Evolutionary conservation across 2,113 vertebrate genomes (phyloP), one percentile per base, ranked within the genome.

Genomic region (Ceuthmochares aereus): DNA sequence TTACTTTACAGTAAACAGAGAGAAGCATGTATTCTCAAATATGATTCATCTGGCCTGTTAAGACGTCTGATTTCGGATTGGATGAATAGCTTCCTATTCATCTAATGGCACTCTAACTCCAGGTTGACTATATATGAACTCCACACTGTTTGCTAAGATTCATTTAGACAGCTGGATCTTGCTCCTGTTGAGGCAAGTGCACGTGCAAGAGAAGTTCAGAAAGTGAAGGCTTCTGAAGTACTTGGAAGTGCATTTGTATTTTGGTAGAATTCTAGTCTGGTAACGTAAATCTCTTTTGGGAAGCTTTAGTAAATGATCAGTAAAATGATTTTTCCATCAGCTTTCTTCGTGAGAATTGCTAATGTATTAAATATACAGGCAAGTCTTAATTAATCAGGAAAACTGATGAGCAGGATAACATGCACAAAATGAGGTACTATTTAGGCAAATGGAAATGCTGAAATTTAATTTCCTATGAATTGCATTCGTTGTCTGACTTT

Each of bases 11-110:
- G n/a, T 58, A 77, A 90, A 63, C 16, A 42, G 55, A 88, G 63
- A 62, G 47, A 92, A 90, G 14, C 40, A 45, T 62, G 12, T 43
- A 54, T 12, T 80, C 82, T 79, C 63, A 88, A 63, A 73, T 87
- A 45, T 92, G 54, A 79, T 90, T 92, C 40, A 69, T 92, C 79
- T 92, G 51, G 86, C 40, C 45, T 83, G 26, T 87, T 79, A 85
- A 90, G n/a, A 49, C 54, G 14, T 66, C 94, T 93, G 36, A 5
- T 95, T 88, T 69, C 76, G 74, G 63, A 69, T 88, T 60, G 62
- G 63, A 73, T 88, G 37, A 85, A 85, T 58, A 90, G 49, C 66
- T 83, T 14, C 37, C 40, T 90, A 9, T 80, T 89, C 40, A 79
- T 34, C 32, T 21, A 30, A 10, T 34, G 67, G 42, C 43, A 68